These are phyloP conservation scores for Syngnathus rostellatus DNA, from an alignment of 2,797 vertebrate genomes.

Conservation along the genomic window DNA sequence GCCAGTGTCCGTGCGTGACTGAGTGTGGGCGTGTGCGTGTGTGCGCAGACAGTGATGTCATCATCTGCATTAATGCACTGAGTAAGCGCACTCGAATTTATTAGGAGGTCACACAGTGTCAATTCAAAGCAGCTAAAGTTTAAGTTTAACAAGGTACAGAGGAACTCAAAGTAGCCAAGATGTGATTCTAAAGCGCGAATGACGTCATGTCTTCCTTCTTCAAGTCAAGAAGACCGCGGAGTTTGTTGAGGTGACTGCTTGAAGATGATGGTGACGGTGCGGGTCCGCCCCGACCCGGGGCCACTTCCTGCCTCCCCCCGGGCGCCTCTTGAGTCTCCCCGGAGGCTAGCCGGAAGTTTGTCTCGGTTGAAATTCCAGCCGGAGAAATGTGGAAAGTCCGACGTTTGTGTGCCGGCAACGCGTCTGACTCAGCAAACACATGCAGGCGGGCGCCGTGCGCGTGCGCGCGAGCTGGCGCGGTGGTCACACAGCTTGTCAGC, in stretches of 20 bases:
- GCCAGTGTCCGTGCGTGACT: background rate
- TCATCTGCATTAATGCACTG: background rate
- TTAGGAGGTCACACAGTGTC: background rate
- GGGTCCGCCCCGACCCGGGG: background rate
- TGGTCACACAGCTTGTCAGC: too few relatives aligned
- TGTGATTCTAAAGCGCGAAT: background rate
- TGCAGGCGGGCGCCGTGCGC: background rate
- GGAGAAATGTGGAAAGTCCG: constrained; percentile 1
- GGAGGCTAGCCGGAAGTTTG: background rate
- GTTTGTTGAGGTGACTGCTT: background rate
- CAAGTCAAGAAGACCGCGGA: background rate
- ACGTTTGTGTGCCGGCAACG: background rate
- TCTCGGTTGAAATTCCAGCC: background rate
- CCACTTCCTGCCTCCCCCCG: background rate
- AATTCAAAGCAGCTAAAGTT: background rate
- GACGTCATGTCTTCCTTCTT: background rate
- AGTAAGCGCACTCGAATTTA: background rate
- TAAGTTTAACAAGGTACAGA: background rate
- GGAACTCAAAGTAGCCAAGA: background rate
- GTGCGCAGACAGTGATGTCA: background rate
- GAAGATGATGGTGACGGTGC: background rate
- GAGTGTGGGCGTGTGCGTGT: background rate
- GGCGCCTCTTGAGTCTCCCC: background rate
- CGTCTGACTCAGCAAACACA: background rate
- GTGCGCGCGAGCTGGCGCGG: background rate